Evolutionary conservation across 2,113 vertebrate species (phyloP), one percentile per base, ranked within the genome.

Genomic region (Apodemus sylvaticus): DNA sequence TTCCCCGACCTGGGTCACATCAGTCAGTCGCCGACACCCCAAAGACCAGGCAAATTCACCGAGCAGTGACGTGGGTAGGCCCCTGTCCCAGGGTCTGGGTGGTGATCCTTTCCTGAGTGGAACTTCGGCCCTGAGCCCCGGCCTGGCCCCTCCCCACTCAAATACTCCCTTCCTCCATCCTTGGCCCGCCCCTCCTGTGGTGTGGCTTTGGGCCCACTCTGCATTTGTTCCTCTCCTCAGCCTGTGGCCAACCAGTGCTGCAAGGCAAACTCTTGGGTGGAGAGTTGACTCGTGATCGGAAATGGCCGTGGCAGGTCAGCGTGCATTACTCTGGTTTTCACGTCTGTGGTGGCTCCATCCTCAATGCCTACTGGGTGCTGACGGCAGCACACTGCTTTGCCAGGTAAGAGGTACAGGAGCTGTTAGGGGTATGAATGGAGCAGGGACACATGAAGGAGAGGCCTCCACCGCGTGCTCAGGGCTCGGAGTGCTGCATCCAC

Each of bases 321-420:
- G 85, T 98, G 79, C 95, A 97, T 87, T 96, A 97, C 13, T 64
- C 60, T 3, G 93, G 93, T 51, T 71, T 93, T 5, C 97, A 97
- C 34, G 0, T 98, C 45, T 99, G 98, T 0, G 97, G 97, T 0
- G 98, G 98, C 45, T 97, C 94, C 66, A 86, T 98, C 70, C 9
- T 98, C 70, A 48, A 88, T 8, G 73, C 95, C 12, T 92, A 89
- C 87, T 98, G 98, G 98, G 78, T 99, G 71, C 97, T 98, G 78
- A 97, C 98, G 0, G 97, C 98, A 0, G 98, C 98, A 17, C 98
- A 98, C 97, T 98, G 98, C 93, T 97, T 98, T 51, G 0, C 7
- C 12, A 79, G 91, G 98, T 98, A 92, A 97, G 98, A 36, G 9
- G 48, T 64, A 22, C 10, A 3, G 29, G 12, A 6, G 39, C 31